phyloP scores from a whole-genome alignment of 2,113 vertebrate genomes.

The Hylia prasina region DNA sequence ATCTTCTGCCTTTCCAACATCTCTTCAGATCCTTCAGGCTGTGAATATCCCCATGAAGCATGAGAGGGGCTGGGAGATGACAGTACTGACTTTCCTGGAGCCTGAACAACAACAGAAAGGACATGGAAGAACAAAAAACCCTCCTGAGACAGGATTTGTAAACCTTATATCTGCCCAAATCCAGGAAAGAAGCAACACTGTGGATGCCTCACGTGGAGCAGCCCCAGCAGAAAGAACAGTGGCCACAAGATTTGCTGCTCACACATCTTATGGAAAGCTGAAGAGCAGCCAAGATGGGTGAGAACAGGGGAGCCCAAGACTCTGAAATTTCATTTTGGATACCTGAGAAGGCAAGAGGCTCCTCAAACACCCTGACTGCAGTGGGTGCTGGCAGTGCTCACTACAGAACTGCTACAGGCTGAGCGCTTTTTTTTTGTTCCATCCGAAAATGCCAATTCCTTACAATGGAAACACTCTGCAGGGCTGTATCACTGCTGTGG shows the following conservation, averaged over 20 bases:
- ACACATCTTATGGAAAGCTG: background rate
- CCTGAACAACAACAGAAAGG: background rate
- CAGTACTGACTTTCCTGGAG: background rate
- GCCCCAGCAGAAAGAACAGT: background rate
- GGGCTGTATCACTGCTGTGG: background rate
- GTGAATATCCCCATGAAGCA: background rate
- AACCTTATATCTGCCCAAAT: background rate
- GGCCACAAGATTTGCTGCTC: background rate
- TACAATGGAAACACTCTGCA: conserved; percentile 16
- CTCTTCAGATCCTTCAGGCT: background rate
- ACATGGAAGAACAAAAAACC: background rate
- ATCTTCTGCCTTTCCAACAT: background rate
- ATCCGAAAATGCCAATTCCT: conserved; percentile 2
- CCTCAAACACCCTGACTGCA: background rate
- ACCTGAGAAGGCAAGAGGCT: background rate
- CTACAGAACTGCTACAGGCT: background rate
- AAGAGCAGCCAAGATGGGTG: background rate
- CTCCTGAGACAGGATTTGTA: background rate
- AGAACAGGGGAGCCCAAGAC: background rate
- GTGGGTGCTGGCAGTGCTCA: background rate
- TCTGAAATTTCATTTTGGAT: background rate
- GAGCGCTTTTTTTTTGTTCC: background rate
- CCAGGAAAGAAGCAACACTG: background rate
- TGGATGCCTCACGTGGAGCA: background rate
- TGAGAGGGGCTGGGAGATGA: background rate